Evolutionary conservation across 1,140 invertebrate genomes (phyloP).

Genomic region (Thrips palmi): DNA sequence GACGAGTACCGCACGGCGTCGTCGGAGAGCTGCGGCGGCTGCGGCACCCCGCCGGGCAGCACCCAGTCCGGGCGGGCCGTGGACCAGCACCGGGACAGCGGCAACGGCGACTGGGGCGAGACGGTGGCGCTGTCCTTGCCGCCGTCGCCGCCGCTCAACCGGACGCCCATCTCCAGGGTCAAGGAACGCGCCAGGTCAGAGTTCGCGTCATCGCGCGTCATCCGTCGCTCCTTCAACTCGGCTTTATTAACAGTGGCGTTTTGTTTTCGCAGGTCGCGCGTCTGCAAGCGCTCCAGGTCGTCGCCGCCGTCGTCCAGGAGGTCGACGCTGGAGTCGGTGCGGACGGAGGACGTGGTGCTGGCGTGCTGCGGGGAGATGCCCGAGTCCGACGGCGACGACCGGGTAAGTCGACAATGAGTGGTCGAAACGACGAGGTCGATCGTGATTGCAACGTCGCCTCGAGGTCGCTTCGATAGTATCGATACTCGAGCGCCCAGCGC

Average conservation of each 20-base stretch:
- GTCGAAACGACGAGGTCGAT: too few relatives aligned
- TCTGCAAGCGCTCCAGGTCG: slow-evolving; percentile 36
- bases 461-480: too few relatives aligned
- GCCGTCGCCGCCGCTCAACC: slow-evolving; percentile 49
- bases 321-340: slow-evolving; percentile 42
- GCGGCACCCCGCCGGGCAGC: slow-evolving; percentile 26
- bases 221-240: too few relatives aligned
- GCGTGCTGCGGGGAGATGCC: slow-evolving; percentile 24
- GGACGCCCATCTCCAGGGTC: slow-evolving; percentile 51
- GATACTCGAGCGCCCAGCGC: too few relatives aligned
- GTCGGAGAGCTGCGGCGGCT: slow-evolving; percentile 36
- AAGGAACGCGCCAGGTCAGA: slow-evolving; percentile 46
- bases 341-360: slow-evolving; percentile 34
- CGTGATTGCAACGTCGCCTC: too few relatives aligned
- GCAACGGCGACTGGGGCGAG: slow-evolving; percentile 27
- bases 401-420: too few relatives aligned
- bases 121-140: slow-evolving; percentile 32
- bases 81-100: slow-evolving; percentile 20
- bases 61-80: slow-evolving; percentile 22
- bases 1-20: slow-evolving; percentile 73
- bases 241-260: too few relatives aligned
- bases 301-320: slow-evolving; percentile 41
- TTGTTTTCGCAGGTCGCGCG: slow-evolving; percentile 13
- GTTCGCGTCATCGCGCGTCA: too few relatives aligned
- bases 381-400: slow-evolving; percentile 25